Conservation (phyloP, 2,797 vertebrate genomes). For the Sebastolobus alascanus region DNA sequence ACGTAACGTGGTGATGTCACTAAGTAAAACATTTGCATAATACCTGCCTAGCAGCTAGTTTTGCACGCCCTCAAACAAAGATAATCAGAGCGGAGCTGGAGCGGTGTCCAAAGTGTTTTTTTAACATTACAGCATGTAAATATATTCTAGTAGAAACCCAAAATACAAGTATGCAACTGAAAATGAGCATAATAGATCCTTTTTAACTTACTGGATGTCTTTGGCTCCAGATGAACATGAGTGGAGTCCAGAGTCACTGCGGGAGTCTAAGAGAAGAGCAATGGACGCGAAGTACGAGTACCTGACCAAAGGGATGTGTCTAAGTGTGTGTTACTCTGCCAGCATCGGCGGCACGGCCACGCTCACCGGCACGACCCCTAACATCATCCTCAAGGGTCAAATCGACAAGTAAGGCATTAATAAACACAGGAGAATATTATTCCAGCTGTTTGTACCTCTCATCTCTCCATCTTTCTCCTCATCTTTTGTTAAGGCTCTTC, state of each 20-base stretch:
- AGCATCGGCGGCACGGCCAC: conserved; percentile 96
- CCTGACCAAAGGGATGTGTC: conserved; percentile 90
- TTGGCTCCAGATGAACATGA: conserved; percentile 55
- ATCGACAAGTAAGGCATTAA: conserved; percentile 86
- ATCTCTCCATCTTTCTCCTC: background rate
- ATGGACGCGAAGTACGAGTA: conserved; percentile 78
- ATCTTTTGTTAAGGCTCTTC: conserved; percentile 84
- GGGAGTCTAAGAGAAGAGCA: conserved; percentile 46
- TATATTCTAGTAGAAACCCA: background rate
- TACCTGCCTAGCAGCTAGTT: too few relatives aligned
- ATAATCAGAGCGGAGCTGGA: too few relatives aligned
- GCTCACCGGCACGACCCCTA: conserved; percentile 93
- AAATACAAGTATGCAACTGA: too few relatives aligned
- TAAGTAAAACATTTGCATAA: too few relatives aligned
- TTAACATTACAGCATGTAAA: too few relatives aligned
- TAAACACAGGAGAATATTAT: background rate
- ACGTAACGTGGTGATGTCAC: too few relatives aligned
- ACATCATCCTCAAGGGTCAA: conserved; percentile 95
- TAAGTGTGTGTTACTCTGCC: conserved; percentile 91
- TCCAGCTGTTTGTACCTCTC: background rate
- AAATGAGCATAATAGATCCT: too few relatives aligned
- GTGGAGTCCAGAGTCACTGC: background rate
- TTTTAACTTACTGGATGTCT: background rate
- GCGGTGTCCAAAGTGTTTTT: too few relatives aligned
- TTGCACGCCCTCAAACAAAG: too few relatives aligned